Evolutionary conservation across 2,113 vertebrate genomes (phyloP), one percentile per base, ranked within the genome.

Genomic region (Perca flavescens): DNA sequence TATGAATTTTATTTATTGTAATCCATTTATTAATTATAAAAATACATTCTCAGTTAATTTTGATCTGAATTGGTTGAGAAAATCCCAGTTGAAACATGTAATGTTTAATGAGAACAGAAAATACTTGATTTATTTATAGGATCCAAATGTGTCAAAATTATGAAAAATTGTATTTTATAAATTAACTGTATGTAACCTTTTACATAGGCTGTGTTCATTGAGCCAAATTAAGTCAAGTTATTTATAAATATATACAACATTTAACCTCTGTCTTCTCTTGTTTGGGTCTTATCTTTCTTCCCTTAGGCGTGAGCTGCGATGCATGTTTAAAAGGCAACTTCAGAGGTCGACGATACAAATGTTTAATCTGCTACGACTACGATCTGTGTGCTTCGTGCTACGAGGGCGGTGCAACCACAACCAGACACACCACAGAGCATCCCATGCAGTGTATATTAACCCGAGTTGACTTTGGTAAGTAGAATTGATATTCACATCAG

Each of bases 301-400:
- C 94, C 88, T 19, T 93, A 99, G 98, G 98, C 95, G 98, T 99
- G 96, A 99, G 98, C 97, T 99, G 98, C 91, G 98, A 99, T 95
- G 98, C 98, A 91, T 99, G 98, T 98, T 99, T 99, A 95, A 99
- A 99, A 97, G 98, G 98, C 93, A 99, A 99, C 95, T 99, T 99
- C 91, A 94, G 98, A 96, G 98, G 98, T 81, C 97, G 97, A 72
- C 71, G 98, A 91, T 99, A 98, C 94, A 99, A 99, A 97, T 99
- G 98, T 96, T 98, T 99, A 96, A 99, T 99, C 94, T 99, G 98
- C 96, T 99, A 99, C 94, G 98, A 99, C 96, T 99, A 99, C 94
- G 98, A 99, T 93, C 79, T 99, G 83, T 99, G 98, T 66, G 98
- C 98, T 76, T 98, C 98, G 86, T 99, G 98, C 96, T 99, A 99